Conservation (phyloP, 1,140 invertebrate genomes). For the Macrobrachium rosenbergii region DNA sequence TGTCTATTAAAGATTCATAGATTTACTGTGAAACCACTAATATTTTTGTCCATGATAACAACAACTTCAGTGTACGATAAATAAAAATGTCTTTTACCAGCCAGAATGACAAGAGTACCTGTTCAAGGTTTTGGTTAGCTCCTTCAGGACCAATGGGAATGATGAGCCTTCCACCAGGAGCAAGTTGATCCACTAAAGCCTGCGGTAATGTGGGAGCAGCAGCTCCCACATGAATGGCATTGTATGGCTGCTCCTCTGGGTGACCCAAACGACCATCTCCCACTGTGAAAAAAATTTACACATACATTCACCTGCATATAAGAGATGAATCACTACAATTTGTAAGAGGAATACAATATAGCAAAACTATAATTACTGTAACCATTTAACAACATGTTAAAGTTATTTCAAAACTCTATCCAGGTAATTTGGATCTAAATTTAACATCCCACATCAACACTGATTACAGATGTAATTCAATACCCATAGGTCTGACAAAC, state of each 20-base stretch:
- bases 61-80: too few relatives aligned
- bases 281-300: conserved; percentile 72
- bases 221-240: conserved; percentile 95
- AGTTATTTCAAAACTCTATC: too few relatives aligned
- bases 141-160: conserved; percentile 90
- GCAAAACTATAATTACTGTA: neutral
- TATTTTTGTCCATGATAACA: too few relatives aligned
- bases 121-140: conserved; percentile 85
- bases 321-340: neutral
- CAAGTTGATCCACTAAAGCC: conserved; percentile 79
- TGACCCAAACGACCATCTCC: conserved; percentile 90
- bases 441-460: too few relatives aligned
- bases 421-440: too few relatives aligned
- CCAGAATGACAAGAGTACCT: conserved; percentile 68
- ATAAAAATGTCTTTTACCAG: neutral
- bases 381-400: too few relatives aligned
- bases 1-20: neutral
- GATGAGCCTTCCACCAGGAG: conserved; percentile 88
- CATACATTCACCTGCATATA: neutral
- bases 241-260: conserved; percentile 81
- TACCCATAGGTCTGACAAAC: too few relatives aligned
- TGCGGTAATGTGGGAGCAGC: conserved; percentile 83
- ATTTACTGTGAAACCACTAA: too few relatives aligned
- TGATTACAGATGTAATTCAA: too few relatives aligned
- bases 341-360: neutral